A percentile compares a stretch with the other conserved stretches of the same genome.
Conservation (phyloP, 2,113 vertebrate genomes). For the Paramisgurnus dabryanus region DNA sequence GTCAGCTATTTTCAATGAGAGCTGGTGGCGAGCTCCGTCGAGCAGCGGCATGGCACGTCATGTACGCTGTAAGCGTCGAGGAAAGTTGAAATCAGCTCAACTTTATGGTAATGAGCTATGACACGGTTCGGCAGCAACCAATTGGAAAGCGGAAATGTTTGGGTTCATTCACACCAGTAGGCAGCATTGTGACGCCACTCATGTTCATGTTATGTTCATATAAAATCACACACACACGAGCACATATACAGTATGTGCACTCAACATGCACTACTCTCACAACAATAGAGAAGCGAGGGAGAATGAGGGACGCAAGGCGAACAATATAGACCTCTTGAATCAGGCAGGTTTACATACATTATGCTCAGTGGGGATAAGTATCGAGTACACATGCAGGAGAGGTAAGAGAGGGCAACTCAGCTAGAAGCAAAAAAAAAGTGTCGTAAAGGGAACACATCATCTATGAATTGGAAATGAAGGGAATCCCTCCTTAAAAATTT, state of each 20-base stretch:
- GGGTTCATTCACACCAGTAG: no score
- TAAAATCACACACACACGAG: not conserved
- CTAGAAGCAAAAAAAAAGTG: not conserved
- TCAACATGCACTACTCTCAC: not conserved
- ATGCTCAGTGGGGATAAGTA: not conserved
- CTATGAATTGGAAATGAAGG: not conserved
- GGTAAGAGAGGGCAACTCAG: not conserved
- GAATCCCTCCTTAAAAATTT: conserved; percentile 1
- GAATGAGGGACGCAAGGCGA: conserved; percentile 35
- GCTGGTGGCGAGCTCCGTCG: no score
- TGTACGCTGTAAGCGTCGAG: no score
- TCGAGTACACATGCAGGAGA: not conserved
- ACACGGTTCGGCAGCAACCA: no score
- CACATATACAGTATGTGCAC: not conserved
- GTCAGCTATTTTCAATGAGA: no score
- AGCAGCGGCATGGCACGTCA: no score
- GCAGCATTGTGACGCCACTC: no score
- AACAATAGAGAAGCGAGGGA: conserved; percentile 49
- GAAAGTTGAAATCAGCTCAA: no score
- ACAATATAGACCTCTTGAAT: conserved; percentile 12
- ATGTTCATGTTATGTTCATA: not conserved
- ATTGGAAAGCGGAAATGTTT: no score
- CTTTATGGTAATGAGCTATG: no score
- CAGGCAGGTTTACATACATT: conserved; percentile 45
- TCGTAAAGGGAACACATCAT: not conserved